Base-by-base conservation (phyloP, 2,797 vertebrate species). In the Acanthiza pusilla region DNA sequence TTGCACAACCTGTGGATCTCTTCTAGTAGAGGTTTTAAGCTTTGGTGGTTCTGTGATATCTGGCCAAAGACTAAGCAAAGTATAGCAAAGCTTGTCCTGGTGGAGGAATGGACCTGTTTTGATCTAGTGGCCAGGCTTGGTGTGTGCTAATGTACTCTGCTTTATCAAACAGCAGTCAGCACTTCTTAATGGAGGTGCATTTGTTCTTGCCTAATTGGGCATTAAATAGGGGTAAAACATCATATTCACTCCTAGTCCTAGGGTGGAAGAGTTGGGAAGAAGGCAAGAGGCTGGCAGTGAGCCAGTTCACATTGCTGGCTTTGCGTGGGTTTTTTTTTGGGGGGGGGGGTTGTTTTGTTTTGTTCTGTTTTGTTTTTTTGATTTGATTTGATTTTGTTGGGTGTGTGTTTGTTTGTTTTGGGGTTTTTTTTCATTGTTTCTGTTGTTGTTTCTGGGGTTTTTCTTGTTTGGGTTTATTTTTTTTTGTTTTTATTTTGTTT, bases 241-340 rank as follows among this genome's bases (percentile, higher is more conserved):
- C 4, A 10, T 48, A 40, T 29, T 87, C 23, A 32, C 14, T 53
- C 25, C 36, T 21, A 32, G 22, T 47, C 38, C 34, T 45, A 57
- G 42, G 36, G 38, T 48, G 40, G 48, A 36, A 48, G 27, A 13
- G 16, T 1, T 67, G 63, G 47, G 38, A 54, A 79, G 27, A 38
- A 43, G 47, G 34, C 0, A 1, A 68, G 29, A 26, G 48, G 29
- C 34, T 32, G 50, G 5, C 40, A 50, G 12, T 0, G 4, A 51
- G 40, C 14, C 14, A 70, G 51, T 27, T 65, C 57, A 58, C 10
- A 6, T 10, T 65, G 8, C 18, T 38, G 16, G 9, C 21, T 68
- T 45, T 66, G 23, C 26, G 57, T 53, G 25, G 38, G 15, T 42
- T 42, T 42, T 42, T n/a, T n/a, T n/a, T n/a, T n/a, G n/a, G n/a